Base-by-base conservation (phyloP, 1,140 invertebrate species). In the Sycophaga agraensis region DNA sequence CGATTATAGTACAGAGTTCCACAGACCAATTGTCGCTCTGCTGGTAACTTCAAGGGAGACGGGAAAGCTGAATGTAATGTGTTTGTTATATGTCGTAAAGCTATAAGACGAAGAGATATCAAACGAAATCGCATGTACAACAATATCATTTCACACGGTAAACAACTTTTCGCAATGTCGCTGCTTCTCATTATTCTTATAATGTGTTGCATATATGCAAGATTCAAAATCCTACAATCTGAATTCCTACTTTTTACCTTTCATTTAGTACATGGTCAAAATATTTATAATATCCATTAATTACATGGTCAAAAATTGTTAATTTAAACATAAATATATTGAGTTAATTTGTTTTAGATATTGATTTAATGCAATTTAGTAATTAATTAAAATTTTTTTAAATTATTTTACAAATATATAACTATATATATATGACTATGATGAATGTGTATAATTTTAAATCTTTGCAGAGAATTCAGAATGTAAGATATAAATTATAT, bases 31-130 rank as follows among this genome's bases (percentile, higher is more conserved):
- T 50, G 46, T 57, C 53, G 35, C 37, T 51, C 54, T 50, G 37
- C 45, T 60, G 28, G 24, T 42, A 26, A 45, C 49, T 48, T 54
- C n/a, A 16, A 50, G 37, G 17, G 12, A 42, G 56, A 39, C 9
- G 51, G 35, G 51, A 62, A 42, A 63, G 17, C 48, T 63, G 61
- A 57, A 63, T 63, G 61, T 57, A 50, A 63, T 63, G 61, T 63
- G 54, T 57, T 57, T 57, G 53, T 63, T 63, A 62, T 62, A 56
- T 56, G 59, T 62, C 51, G 59, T 62, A 56, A 56, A 62, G 40
- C 42, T 60, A 59, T 50, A 24, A 17, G 26, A 24, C 39, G n/a
- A 34, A 50, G 54, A 46, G 16, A 61, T 11, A 11, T 54, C 21
- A 60, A 62, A 46, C 51, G 28, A 59, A 59, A 56, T 42, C 35